Evolutionary conservation across 2,888 invertebrate species (phyloP).

Genomic region (Yponomeuta evonymella): DNA sequence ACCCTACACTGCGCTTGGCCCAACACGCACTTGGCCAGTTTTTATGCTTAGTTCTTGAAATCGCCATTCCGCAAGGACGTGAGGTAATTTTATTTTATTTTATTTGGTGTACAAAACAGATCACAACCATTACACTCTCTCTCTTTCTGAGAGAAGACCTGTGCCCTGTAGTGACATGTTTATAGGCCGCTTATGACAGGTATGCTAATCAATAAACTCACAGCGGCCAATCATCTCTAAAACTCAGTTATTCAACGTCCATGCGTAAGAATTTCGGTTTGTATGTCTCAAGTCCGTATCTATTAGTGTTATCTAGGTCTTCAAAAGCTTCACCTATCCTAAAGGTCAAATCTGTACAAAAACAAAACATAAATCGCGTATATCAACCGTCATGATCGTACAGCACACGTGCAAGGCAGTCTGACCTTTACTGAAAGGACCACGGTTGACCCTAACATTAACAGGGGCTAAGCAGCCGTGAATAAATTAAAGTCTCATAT

Average conservation of each 20-base stretch:
- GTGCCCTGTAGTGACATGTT: no score
- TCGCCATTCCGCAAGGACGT: no score
- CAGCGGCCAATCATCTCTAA: not conserved
- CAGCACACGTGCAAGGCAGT: constrained; percentile 3
- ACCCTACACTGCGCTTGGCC: no score
- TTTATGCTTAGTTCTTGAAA: no score
- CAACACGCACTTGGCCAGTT: no score
- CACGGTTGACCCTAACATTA: constrained; percentile 19
- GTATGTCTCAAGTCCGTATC: not conserved
- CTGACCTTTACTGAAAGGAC: constrained; percentile 9
- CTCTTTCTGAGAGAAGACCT: no score
- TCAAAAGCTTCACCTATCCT: not conserved
- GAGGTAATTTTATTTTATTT: no score
- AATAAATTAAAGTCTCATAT: constrained; percentile 32
- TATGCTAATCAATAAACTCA: no score
- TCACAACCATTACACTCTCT: no score
- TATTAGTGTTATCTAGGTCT: not conserved
- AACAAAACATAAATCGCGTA: not conserved
- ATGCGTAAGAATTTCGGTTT: not conserved
- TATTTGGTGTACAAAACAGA: no score
- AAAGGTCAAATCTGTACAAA: constrained; percentile 1
- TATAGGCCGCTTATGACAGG: no score
- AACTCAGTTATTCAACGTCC: not conserved
- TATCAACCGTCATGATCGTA: constrained; percentile 4
- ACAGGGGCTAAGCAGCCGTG: constrained; percentile 25